A percentile compares a stretch with the other conserved stretches of the same genome.
Evolutionary conservation across 2,888 invertebrate species (phyloP).

Genomic region (Limnephilus rhombicus): DNA sequence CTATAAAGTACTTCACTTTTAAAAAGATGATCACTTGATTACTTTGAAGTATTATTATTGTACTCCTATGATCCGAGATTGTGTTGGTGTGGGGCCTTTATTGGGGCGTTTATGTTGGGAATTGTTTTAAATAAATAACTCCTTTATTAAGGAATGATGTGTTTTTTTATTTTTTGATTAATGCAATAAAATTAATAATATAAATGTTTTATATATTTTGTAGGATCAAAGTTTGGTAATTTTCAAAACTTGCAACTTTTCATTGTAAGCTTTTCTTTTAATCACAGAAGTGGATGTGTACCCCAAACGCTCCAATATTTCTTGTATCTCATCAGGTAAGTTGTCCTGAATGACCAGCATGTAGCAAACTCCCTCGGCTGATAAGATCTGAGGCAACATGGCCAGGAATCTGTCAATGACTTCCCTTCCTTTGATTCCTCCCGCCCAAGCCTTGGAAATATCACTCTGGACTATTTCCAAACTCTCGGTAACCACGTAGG

Average conservation of each 20-base stretch:
- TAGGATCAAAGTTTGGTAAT: conserved; percentile 72
- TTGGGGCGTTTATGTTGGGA: not conserved
- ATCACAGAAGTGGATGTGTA: conserved; percentile 81
- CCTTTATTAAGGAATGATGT: conserved; percentile 9
- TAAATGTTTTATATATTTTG: not conserved
- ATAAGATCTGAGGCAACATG: conserved; percentile 83
- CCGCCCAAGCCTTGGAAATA: conserved; percentile 87
- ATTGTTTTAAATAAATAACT: not conserved
- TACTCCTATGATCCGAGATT: not conserved
- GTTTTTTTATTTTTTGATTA: not conserved
- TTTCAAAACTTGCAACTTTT: conserved; percentile 90
- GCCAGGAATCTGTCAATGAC: conserved; percentile 87
- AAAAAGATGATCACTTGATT: too few relatives aligned
- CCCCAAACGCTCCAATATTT: conserved; percentile 78
- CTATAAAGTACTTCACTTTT: not conserved
- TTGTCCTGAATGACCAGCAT: conserved; percentile 94
- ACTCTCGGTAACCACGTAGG: conserved; percentile 94
- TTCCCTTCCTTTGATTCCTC: conserved; percentile 85
- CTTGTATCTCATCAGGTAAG: conserved; percentile 84
- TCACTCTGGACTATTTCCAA: conserved; percentile 81
- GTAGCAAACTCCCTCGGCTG: conserved; percentile 89
- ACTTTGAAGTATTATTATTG: not conserved
- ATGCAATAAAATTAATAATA: not conserved
- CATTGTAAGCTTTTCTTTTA: conserved; percentile 89
- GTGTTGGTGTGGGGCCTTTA: not conserved